Conservation (phyloP, 2,797 vertebrate genomes). For the Bryconaethiops microstoma region DNA sequence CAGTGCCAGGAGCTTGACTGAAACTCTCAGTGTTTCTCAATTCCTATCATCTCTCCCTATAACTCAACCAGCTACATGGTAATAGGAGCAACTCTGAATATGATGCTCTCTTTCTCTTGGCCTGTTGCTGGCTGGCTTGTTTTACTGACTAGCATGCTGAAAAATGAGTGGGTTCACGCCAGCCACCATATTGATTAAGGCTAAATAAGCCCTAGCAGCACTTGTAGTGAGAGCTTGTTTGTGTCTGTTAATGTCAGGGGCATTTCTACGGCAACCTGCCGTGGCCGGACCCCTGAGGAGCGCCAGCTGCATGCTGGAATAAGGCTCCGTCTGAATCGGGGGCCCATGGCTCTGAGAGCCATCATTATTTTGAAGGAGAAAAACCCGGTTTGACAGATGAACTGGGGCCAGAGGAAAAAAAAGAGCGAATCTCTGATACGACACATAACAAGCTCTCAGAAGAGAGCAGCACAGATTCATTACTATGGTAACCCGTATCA, state of each 20-base stretch:
- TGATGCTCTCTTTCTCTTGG: not conserved
- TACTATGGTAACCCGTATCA: conserved; percentile 94
- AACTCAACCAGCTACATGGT: not conserved
- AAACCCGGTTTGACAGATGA: conserved; percentile 99
- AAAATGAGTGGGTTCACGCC: conserved; percentile 42
- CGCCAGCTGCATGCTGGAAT: conserved; percentile 67
- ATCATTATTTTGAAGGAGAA: conserved; percentile 99
- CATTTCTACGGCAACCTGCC: conserved; percentile 70
- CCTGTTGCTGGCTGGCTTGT: conserved; percentile 16
- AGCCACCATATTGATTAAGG: conserved; percentile 58
- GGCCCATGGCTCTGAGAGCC: conserved; percentile 88
- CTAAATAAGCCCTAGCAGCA: conserved; percentile 62
- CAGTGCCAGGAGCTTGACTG: not conserved
- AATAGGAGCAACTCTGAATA: conserved; percentile 28
- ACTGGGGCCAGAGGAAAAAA: conserved; percentile 78
- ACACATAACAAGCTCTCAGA: conserved; percentile 99
- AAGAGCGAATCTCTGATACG: conserved; percentile 89
- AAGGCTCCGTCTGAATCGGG: conserved; percentile 80
- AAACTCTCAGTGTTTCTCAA: not conserved
- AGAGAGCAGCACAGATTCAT: conserved; percentile 90
- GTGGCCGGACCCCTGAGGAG: conserved; percentile 64
- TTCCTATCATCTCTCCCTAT: not conserved
- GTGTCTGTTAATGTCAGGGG: conserved; percentile 69
- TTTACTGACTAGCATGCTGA: not conserved
- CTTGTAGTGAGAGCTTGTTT: conserved; percentile 72